Percentiles rank a stretch among this genome's conserved stretches.
These are phyloP conservation scores for Ateles fusciceps DNA, from an alignment of 2,797 vertebrate genomes.

Conservation along the genomic window DNA sequence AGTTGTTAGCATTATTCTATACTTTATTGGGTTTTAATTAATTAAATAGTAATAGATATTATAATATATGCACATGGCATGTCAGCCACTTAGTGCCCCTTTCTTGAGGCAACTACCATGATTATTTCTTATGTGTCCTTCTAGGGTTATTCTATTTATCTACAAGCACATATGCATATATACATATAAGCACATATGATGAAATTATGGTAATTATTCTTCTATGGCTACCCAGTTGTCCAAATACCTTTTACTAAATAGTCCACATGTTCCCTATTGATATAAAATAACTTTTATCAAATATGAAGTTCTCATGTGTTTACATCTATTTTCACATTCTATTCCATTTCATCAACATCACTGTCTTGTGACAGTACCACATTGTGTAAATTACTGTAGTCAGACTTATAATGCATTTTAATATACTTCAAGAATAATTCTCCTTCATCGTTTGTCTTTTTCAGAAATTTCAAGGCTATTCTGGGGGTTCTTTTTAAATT, in stretches of 20 bases:
- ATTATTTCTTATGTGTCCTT: neutral
- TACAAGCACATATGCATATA: neutral
- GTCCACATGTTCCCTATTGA: neutral
- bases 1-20: neutral
- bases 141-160: neutral
- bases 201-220: conserved; percentile 13
- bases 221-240: neutral
- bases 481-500: neutral
- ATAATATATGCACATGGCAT: neutral
- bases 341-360: neutral
- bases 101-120: neutral
- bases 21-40: conserved; percentile 15
- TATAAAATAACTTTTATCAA: conserved; percentile 29
- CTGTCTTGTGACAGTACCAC: neutral
- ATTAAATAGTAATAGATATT: neutral
- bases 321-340: neutral
- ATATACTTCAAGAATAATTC: neutral
- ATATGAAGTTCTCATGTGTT: conserved; percentile 4
- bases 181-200: neutral
- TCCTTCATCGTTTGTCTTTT: neutral
- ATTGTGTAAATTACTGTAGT: neutral
- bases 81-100: neutral
- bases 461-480: neutral
- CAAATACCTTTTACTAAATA: conserved; percentile 4
- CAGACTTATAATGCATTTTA: neutral